Conservation (phyloP, 2,888 invertebrate species). For the Laspeyria flexula region DNA sequence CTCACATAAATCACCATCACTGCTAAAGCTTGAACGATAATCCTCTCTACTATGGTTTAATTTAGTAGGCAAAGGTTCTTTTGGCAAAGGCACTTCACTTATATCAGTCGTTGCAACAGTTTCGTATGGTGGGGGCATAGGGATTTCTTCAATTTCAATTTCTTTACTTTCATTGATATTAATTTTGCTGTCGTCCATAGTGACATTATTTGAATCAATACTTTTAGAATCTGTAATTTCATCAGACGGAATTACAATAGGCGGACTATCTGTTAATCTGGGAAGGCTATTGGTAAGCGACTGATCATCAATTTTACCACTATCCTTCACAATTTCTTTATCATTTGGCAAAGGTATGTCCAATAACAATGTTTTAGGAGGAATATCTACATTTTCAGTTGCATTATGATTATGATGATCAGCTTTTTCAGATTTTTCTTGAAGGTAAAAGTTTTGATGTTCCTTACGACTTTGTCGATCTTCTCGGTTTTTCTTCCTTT, state of each 20-base stretch:
- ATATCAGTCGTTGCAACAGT: slow-evolving; percentile 70
- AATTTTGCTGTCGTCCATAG: slow-evolving; percentile 53
- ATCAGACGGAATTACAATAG: slow-evolving; percentile 58
- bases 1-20: slow-evolving; percentile 86
- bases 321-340: slow-evolving; percentile 49
- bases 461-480: slow-evolving; percentile 89
- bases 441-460: slow-evolving; percentile 88
- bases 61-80: slow-evolving; percentile 39
- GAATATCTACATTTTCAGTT: slow-evolving; percentile 53
- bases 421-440: slow-evolving; percentile 75
- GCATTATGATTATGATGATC: slow-evolving; percentile 53
- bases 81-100: slow-evolving; percentile 75
- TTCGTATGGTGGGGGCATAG: slow-evolving; percentile 75
- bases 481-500: slow-evolving; percentile 93
- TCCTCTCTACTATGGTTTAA: slow-evolving; percentile 38
- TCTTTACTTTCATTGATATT: slow-evolving; percentile 59
- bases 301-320: slow-evolving; percentile 66
- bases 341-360: slow-evolving; percentile 77
- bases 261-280: slow-evolving; percentile 88
- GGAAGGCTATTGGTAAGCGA: slow-evolving; percentile 88
- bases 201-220: slow-evolving; percentile 27
- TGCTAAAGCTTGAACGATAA: slow-evolving; percentile 36
- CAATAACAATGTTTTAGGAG: slow-evolving; percentile 65
- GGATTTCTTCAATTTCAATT: slow-evolving; percentile 72
- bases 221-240: slow-evolving; percentile 53